Conservation (phyloP, 2,797 vertebrate species). For the Aeoliscus strigatus region DNA sequence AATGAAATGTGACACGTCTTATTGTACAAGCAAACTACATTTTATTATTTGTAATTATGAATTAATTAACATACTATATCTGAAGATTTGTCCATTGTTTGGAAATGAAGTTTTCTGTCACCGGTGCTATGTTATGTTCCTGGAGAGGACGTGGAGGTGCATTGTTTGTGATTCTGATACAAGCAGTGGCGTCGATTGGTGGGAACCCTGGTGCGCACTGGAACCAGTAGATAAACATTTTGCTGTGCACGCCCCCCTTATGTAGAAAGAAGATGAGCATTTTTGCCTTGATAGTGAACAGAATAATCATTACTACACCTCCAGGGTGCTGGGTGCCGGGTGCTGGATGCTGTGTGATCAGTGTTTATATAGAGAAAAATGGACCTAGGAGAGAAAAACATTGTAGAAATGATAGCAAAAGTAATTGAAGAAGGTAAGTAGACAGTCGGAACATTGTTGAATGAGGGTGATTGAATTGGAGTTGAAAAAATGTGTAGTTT, state of each 20-base stretch:
- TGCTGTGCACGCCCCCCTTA: constrained; percentile 52
- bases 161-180: no score
- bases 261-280: constrained; percentile 57
- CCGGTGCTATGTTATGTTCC: no score
- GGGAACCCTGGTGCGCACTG: constrained; percentile 55
- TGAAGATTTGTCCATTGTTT: no score
- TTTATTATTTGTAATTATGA: no score
- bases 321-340: constrained; percentile 8
- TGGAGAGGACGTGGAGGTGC: no score
- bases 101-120: no score
- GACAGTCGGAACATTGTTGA: neutral
- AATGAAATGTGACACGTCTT: no score
- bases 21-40: no score
- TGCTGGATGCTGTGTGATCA: constrained; percentile 6
- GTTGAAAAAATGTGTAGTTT: neutral
- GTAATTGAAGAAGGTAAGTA: constrained; percentile 79
- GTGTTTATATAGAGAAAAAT: constrained; percentile 46
- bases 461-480: neutral
- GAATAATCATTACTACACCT: constrained; percentile 20
- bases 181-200: constrained; percentile 9
- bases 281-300: constrained; percentile 7
- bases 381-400: constrained; percentile 65
- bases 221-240: constrained; percentile 69
- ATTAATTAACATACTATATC: no score
- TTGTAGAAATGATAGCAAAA: constrained; percentile 72